Evolutionary conservation across 2,888 invertebrate species (phyloP).

Genomic region (Mythimna impura): DNA sequence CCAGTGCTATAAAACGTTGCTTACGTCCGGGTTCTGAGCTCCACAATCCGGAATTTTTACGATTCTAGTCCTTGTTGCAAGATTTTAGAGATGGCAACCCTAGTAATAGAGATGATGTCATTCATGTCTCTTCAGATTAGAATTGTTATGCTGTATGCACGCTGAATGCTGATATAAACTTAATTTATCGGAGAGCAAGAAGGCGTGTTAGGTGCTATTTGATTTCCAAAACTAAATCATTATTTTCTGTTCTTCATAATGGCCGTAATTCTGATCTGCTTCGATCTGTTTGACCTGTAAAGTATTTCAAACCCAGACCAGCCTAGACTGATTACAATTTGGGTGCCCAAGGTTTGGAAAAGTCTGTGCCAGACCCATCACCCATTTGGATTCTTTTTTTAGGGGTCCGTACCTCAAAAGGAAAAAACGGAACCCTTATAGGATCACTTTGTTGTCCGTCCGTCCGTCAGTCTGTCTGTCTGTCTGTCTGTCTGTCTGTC

Average conservation of each 20-base stretch:
- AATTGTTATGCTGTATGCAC: neutral
- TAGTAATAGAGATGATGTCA: slow-evolving; percentile 26
- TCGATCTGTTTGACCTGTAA: neutral
- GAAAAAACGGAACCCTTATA: no score
- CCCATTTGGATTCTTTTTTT: neutral
- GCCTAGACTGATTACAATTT: neutral
- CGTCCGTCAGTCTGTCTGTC: no score
- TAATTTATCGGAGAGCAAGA: neutral
- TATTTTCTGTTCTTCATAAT: neutral
- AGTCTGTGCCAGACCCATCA: neutral
- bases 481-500: no score
- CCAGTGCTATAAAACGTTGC: no score
- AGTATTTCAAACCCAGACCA: neutral
- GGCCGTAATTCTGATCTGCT: neutral
- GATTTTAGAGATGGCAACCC: no score
- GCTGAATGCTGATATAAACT: slow-evolving; percentile 17
- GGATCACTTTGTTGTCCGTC: no score
- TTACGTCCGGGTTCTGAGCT: no score
- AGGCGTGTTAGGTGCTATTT: neutral
- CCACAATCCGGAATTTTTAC: no score
- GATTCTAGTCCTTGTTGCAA: no score
- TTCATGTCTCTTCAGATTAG: slow-evolving; percentile 11
- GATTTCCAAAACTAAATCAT: neutral
- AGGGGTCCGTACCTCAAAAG: no score
- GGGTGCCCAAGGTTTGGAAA: neutral